Percentiles rank a stretch among this genome's conserved stretches.
phyloP scores from a whole-genome alignment of 2,113 vertebrate genomes.

The Scytalopus superciliaris region DNA sequence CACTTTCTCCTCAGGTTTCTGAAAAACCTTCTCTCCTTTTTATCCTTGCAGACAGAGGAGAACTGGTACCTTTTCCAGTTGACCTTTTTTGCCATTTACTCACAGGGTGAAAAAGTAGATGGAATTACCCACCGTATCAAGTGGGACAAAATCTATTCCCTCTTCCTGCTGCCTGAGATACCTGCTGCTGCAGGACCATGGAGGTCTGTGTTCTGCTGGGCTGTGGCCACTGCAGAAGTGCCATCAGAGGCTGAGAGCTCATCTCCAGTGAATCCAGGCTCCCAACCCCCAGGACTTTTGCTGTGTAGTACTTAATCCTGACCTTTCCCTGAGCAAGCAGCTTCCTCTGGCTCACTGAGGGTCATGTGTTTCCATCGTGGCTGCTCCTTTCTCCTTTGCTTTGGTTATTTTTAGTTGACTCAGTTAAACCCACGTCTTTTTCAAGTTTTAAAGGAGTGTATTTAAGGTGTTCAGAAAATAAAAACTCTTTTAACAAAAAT shows the following conservation, averaged over 20 bases:
- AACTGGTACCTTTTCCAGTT: not conserved
- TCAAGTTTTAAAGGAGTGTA: not conserved
- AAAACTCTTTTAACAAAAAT: not conserved
- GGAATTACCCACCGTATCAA: not conserved
- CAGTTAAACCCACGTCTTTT: not conserved
- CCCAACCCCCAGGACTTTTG: not conserved
- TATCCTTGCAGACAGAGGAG: not conserved
- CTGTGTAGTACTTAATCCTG: not conserved
- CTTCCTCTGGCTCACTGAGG: not conserved
- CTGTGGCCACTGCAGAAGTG: not conserved
- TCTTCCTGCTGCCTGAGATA: too few relatives aligned
- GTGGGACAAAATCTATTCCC: not conserved
- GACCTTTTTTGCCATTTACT: not conserved
- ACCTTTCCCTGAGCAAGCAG: not conserved
- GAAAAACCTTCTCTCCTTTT: not conserved
- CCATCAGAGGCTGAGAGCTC: not conserved
- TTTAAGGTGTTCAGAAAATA: not conserved
- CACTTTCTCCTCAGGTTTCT: not conserved
- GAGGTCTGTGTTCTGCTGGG: not conserved
- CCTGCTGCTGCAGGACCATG: not conserved
- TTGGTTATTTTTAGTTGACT: conserved; percentile 2
- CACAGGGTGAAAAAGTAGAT: not conserved
- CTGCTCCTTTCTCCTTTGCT: not conserved
- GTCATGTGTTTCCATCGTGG: not conserved
- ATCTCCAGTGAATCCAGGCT: not conserved